Evolutionary conservation across 2,113 vertebrate genomes (phyloP).

Genomic region (Serilophus lunatus): DNA sequence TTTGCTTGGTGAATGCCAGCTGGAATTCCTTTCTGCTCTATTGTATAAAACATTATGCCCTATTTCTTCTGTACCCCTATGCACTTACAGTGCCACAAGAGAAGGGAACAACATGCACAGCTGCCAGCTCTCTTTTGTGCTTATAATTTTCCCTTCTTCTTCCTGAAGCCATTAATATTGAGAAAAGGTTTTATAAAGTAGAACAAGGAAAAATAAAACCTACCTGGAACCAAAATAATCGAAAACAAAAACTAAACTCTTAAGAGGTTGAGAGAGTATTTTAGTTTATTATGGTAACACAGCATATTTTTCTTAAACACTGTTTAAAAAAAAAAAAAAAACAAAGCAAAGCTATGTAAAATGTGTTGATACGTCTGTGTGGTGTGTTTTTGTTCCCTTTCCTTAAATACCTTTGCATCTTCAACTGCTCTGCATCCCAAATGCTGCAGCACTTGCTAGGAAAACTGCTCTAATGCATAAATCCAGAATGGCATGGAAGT

Average conservation of each 20-base stretch:
- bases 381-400: constrained; percentile 23
- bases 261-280: constrained; percentile 24
- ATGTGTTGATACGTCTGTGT: constrained; percentile 18
- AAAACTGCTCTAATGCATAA: constrained; percentile 17
- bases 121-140: background rate
- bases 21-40: background rate
- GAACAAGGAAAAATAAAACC: background rate
- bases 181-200: constrained; percentile 9
- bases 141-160: background rate
- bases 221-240: constrained; percentile 12
- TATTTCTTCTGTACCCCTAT: background rate
- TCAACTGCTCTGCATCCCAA: background rate
- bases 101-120: background rate
- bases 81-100: background rate
- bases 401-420: constrained; percentile 35
- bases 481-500: background rate
- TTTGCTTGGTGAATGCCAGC: background rate
- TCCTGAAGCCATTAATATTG: constrained; percentile 23
- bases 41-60: background rate
- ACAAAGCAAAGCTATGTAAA: background rate
- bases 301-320: constrained; percentile 55
- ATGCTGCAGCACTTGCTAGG: constrained; percentile 31
- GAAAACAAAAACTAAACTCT: background rate
- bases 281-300: constrained; percentile 48
- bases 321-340: background rate